Conservation (phyloP, 2,888 invertebrate genomes). For the Muscina levida region DNA sequence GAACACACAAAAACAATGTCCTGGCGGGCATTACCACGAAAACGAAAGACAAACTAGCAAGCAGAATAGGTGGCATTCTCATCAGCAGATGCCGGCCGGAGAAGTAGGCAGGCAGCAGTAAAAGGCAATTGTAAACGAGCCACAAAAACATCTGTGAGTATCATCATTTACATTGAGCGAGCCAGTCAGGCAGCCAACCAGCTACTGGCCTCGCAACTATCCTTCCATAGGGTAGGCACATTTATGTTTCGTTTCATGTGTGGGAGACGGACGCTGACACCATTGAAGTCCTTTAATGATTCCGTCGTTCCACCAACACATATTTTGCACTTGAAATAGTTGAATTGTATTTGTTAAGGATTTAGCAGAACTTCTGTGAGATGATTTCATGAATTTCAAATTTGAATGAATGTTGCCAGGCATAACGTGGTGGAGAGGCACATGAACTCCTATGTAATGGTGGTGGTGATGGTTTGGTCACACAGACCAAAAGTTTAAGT, state of each 20-base stretch:
- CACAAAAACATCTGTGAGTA: background rate
- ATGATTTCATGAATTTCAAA: constrained; percentile 11
- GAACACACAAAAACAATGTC: background rate
- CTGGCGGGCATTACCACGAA: background rate
- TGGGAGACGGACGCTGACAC: background rate
- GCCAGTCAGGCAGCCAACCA: too few relatives aligned
- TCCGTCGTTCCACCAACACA: background rate
- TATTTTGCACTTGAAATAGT: background rate
- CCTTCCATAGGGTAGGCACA: too few relatives aligned
- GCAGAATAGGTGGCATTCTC: too few relatives aligned
- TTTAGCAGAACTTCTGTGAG: background rate
- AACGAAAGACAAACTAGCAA: background rate
- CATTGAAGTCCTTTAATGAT: background rate
- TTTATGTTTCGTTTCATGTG: background rate
- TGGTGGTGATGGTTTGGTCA: too few relatives aligned
- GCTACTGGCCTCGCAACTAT: too few relatives aligned
- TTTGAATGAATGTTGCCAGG: background rate
- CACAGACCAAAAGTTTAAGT: too few relatives aligned
- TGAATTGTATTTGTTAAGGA: background rate
- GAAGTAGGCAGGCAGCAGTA: background rate
- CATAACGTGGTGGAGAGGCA: too few relatives aligned
- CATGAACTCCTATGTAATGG: too few relatives aligned
- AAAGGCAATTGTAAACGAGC: background rate
- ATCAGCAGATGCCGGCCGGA: background rate
- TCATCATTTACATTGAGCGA: too few relatives aligned